phyloP scores from a whole-genome alignment of 2,113 vertebrate species.

The Toxotes jaculatrix region DNA sequence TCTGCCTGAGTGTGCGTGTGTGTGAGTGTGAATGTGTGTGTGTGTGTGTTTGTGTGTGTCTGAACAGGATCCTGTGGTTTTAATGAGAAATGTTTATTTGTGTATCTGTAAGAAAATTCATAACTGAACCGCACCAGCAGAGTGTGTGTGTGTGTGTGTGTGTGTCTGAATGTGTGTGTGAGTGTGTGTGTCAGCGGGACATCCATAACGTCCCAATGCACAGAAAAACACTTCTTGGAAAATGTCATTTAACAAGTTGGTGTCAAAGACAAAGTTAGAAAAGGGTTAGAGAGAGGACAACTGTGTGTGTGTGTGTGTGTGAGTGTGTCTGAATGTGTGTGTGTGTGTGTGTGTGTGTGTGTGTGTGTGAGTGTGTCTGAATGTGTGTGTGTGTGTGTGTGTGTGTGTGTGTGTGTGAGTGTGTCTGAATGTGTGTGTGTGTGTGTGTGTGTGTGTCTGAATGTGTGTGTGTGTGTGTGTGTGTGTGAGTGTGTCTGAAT shows the following conservation, averaged over 20 bases:
- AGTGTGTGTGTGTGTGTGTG: slow-evolving; percentile 12
- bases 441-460: background rate
- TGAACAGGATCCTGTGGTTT: slow-evolving; percentile 34
- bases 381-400: background rate
- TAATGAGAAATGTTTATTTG: slow-evolving; percentile 37
- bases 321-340: background rate
- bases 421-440: too few relatives aligned
- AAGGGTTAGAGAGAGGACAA: slow-evolving; percentile 16
- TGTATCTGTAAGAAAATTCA: slow-evolving; percentile 9
- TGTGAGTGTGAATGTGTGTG: slow-evolving; percentile 24
- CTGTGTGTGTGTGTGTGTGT: background rate
- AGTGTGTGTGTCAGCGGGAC: slow-evolving; percentile 10
- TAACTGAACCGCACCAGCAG: background rate
- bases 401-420: slow-evolving; percentile 14
- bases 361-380: background rate
- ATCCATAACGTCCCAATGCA: slow-evolving; percentile 8
- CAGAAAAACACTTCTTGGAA: slow-evolving; percentile 32
- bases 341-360: background rate
- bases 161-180: slow-evolving; percentile 10
- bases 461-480: background rate
- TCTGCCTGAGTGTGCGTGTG: slow-evolving; percentile 10
- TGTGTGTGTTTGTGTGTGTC: background rate
- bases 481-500: background rate
- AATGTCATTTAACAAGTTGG: slow-evolving; percentile 38
- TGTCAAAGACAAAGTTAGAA: slow-evolving; percentile 7